These are phyloP conservation scores for Eulemur macaco DNA, from an alignment of 2,113 vertebrate genomes.

Conservation along the genomic window DNA sequence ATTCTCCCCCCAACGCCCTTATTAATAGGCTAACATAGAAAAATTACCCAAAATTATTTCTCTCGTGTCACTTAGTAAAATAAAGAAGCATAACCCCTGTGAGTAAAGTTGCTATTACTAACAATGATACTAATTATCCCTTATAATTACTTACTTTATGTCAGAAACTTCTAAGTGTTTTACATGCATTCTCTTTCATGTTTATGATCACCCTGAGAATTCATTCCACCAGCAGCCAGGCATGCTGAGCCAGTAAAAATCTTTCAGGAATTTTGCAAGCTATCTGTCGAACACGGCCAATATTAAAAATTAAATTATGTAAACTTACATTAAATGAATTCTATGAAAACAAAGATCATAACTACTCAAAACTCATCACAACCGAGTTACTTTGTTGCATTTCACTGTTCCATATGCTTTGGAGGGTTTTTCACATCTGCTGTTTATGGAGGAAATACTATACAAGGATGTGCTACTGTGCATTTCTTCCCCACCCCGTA, in stretches of 20 bases:
- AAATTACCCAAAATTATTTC: neutral
- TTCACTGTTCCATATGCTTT: neutral
- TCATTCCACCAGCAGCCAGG: neutral
- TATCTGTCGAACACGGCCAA: neutral
- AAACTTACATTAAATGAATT: neutral
- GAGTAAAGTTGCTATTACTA: neutral
- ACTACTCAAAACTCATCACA: neutral
- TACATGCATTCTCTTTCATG: neutral
- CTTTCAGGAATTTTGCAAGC: conserved; percentile 24
- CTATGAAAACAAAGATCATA: neutral
- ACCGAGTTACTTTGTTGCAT: neutral
- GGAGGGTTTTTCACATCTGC: neutral
- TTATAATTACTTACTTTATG: neutral
- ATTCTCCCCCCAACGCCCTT: too few species aligned
- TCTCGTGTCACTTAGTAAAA: neutral
- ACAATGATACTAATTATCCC: neutral
- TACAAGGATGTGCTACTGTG: neutral
- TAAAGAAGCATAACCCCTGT: neutral
- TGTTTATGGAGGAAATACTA: neutral
- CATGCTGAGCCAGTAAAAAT: neutral
- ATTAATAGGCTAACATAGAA: neutral
- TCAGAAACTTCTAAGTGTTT: neutral
- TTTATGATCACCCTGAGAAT: neutral
- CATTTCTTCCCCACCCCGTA: neutral
- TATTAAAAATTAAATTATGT: conserved; percentile 28